Evolutionary conservation across 2,113 vertebrate genomes (phyloP).

Genomic region (Tetrax tetrax): DNA sequence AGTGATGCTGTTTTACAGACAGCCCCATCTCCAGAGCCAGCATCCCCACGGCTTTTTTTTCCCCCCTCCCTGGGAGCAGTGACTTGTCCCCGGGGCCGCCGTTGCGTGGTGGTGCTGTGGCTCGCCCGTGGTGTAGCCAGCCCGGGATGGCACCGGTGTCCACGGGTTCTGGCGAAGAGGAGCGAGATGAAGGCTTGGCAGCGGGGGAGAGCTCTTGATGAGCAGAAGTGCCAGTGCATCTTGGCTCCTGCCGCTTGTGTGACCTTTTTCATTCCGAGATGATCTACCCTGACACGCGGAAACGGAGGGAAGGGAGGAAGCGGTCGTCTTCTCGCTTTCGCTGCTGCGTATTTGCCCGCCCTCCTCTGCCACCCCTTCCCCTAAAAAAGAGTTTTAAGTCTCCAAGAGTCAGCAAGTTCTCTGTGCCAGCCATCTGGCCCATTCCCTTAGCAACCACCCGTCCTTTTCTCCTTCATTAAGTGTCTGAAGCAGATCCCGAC

Average conservation of each 20-base stretch:
- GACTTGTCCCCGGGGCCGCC: background rate
- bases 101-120: background rate
- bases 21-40: background rate
- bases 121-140: accelerated
- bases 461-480: slow-evolving; percentile 37
- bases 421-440: slow-evolving; percentile 54
- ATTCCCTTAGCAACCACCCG: slow-evolving; percentile 35
- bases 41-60: background rate
- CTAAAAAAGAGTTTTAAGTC: background rate
- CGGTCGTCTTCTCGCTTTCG: background rate
- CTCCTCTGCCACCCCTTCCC: no score
- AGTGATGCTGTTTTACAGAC: background rate
- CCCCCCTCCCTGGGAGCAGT: background rate
- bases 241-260: background rate
- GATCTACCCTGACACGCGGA: background rate
- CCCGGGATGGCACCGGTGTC: background rate
- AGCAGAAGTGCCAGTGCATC: background rate
- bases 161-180: background rate
- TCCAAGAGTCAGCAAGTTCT: slow-evolving; percentile 34
- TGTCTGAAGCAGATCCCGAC: slow-evolving; percentile 2
- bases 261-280: background rate
- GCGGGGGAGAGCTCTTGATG: background rate
- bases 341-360: background rate
- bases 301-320: background rate
- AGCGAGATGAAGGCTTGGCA: background rate